phyloP scores from a whole-genome alignment of 2,888 invertebrate species.

The Nycteola revayana region DNA sequence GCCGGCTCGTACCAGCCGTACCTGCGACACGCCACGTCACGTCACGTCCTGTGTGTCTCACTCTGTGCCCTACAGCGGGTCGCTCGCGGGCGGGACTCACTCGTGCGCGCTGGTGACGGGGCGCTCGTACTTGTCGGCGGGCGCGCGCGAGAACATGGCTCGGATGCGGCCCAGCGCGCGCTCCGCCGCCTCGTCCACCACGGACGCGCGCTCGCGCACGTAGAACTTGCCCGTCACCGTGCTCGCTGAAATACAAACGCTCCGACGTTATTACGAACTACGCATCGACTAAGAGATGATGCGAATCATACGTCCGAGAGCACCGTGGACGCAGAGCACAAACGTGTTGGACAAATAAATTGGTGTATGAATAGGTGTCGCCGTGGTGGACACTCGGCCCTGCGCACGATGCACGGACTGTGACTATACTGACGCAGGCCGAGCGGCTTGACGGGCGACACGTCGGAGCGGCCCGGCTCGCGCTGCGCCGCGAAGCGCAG shows the following conservation, averaged over 20 bases:
- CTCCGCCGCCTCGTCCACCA: conserved; percentile 15
- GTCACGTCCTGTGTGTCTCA: too few species aligned
- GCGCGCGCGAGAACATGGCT: conserved; percentile 45
- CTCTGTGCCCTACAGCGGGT: too few species aligned
- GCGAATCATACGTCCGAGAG: too few species aligned
- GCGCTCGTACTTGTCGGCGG: conserved; percentile 37
- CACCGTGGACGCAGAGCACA: too few species aligned
- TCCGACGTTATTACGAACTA: too few species aligned
- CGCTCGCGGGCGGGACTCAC: too few species aligned
- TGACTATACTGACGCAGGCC: conserved; percentile 62
- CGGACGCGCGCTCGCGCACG: conserved; percentile 26
- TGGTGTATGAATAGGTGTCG: too few species aligned
- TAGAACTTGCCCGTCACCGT: conserved; percentile 60
- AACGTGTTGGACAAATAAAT: too few species aligned
- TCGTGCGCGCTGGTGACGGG: conserved; percentile 51
- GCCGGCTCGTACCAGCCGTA: conserved; percentile 54
- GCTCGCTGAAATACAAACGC: conserved; percentile 43
- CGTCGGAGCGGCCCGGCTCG: conserved; percentile 67
- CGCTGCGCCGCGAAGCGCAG: conserved; percentile 64
- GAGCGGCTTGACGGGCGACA: conserved; percentile 60
- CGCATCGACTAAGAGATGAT: too few species aligned
- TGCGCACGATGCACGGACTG: too few species aligned
- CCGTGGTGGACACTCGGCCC: too few species aligned
- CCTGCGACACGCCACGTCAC: conserved; percentile 62
- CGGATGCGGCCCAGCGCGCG: conserved; percentile 38